phyloP scores from a whole-genome alignment of 2,797 vertebrate genomes.

The Schizopygopsis malacanthus region DNA sequence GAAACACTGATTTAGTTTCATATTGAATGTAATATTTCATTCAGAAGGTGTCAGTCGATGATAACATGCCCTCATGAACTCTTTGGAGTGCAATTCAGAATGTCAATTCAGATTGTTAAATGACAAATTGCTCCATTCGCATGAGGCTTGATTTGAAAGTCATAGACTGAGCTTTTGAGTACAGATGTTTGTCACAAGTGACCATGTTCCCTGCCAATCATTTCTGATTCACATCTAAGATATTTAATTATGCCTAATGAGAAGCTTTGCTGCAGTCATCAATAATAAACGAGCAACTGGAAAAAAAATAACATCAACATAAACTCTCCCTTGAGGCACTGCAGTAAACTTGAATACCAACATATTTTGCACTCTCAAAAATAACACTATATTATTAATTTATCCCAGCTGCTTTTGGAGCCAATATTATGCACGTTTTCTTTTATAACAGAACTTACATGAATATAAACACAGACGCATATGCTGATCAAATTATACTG shows the following conservation, averaged over 20 bases:
- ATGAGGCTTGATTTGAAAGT: slow-evolving; percentile 23
- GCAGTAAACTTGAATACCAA: slow-evolving; percentile 66
- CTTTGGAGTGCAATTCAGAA: neutral
- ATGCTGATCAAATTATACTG: slow-evolving; percentile 16
- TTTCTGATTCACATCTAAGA: slow-evolving; percentile 64
- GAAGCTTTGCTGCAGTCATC: slow-evolving; percentile 72
- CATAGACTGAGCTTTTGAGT: slow-evolving; percentile 66
- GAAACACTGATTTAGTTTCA: neutral
- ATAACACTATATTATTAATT: slow-evolving; percentile 60
- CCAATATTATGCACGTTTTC: slow-evolving; percentile 15
- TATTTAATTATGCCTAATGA: slow-evolving; percentile 80
- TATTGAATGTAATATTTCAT: slow-evolving; percentile 21
- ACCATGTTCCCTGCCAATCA: slow-evolving; percentile 77
- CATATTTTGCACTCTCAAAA: slow-evolving; percentile 58
- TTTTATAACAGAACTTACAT: slow-evolving; percentile 15
- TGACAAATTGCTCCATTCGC: neutral
- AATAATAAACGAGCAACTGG: slow-evolving; percentile 74
- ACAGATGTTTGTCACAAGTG: slow-evolving; percentile 69
- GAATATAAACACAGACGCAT: slow-evolving; percentile 17
- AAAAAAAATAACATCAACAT: slow-evolving; percentile 67
- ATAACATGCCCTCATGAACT: slow-evolving; percentile 13
- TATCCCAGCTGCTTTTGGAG: slow-evolving; percentile 32
- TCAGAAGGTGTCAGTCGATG: neutral
- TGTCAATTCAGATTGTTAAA: slow-evolving; percentile 12
- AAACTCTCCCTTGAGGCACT: slow-evolving; percentile 69